Percentiles rank a stretch among this genome's conserved stretches.
phyloP scores from a whole-genome alignment of 2,888 invertebrate genomes.

The Himalopsyche kuldschensis region DNA sequence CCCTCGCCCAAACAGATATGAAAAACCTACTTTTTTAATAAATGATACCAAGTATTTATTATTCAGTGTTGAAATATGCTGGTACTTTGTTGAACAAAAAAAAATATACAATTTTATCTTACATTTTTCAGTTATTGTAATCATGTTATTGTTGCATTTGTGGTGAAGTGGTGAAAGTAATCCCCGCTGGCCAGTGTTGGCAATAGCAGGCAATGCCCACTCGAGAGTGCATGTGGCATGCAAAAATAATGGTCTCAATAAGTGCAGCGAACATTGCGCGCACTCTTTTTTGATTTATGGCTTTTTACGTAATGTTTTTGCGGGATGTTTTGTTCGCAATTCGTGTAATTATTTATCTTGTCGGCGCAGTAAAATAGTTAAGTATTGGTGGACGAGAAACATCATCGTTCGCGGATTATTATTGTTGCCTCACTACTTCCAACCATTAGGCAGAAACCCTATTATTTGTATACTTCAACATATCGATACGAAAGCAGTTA shows the following conservation, averaged over 20 bases:
- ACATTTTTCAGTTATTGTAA: background rate
- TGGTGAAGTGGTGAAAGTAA: background rate
- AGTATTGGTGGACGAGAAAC: background rate
- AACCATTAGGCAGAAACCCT: background rate
- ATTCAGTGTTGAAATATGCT: too few relatives aligned
- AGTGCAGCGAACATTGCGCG: conserved; percentile 6
- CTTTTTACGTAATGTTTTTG: conserved; percentile 34
- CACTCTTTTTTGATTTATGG: conserved; percentile 36
- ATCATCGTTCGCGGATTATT: background rate
- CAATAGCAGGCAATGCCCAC: conserved; percentile 14
- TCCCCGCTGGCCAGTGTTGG: background rate
- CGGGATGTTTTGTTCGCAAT: conserved; percentile 21
- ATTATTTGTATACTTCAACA: too few relatives aligned
- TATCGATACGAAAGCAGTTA: too few relatives aligned
- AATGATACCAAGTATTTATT: too few relatives aligned
- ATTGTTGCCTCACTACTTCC: background rate
- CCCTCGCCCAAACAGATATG: too few relatives aligned
- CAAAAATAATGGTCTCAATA: conserved; percentile 33
- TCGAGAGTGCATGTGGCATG: conserved; percentile 34
- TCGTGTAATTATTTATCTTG: conserved; percentile 21
- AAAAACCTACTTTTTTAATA: too few relatives aligned
- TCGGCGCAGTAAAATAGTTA: background rate
- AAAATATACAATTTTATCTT: background rate
- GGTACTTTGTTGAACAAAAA: too few relatives aligned
- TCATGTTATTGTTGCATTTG: background rate